phyloP scores from a whole-genome alignment of 1,140 invertebrate genomes.

The Dreissena rostriformis region DNA sequence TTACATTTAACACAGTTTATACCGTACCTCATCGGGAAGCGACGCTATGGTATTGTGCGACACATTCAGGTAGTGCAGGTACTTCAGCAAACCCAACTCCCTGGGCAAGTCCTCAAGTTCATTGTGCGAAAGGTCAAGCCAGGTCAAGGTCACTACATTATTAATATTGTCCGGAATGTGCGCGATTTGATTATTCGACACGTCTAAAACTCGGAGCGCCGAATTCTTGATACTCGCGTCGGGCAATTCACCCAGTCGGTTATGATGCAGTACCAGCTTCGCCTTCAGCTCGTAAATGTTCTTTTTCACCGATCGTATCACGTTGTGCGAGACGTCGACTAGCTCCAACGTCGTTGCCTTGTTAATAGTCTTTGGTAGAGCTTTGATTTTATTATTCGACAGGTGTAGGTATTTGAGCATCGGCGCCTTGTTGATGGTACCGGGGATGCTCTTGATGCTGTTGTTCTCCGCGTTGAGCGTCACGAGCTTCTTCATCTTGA shows the following conservation, averaged over 20 bases:
- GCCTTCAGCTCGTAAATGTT: conserved; percentile 76
- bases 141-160: conserved; percentile 71
- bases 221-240: conserved; percentile 72
- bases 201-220: conserved; percentile 69
- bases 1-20: neutral
- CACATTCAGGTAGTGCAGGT: conserved; percentile 72
- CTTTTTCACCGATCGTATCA: conserved; percentile 74
- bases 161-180: conserved; percentile 73
- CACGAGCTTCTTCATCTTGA: conserved; percentile 71
- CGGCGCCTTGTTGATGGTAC: conserved; percentile 71
- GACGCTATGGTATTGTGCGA: conserved; percentile 71
- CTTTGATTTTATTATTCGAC: conserved; percentile 74
- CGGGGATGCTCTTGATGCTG: conserved; percentile 71
- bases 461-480: conserved; percentile 70
- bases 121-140: conserved; percentile 74
- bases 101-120: conserved; percentile 70
- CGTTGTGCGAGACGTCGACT: conserved; percentile 72
- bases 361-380: conserved; percentile 74
- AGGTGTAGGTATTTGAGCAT: conserved; percentile 64
- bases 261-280: conserved; percentile 70
- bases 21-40: conserved; percentile 72
- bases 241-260: conserved; percentile 75
- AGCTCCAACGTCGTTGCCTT: conserved; percentile 69
- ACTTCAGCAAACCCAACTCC: conserved; percentile 74
- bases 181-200: conserved; percentile 72